phyloP scores from a whole-genome alignment of 2,888 invertebrate genomes.

The Argynnis bischoffii region DNA sequence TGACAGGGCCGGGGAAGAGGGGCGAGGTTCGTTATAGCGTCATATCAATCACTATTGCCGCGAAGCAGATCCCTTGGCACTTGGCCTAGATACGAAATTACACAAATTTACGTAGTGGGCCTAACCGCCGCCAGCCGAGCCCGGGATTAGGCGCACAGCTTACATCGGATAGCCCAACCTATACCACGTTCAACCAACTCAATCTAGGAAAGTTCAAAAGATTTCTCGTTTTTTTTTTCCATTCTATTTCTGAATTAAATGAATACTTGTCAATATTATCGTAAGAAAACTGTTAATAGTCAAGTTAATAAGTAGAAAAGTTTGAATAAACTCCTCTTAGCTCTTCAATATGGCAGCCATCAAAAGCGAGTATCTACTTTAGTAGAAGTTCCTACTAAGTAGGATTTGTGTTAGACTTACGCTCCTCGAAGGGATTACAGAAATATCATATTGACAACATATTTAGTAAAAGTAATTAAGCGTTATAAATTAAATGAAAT shows the following conservation, averaged over 20 bases:
- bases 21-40: conserved; percentile 66
- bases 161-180: conserved; percentile 63
- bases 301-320: conserved; percentile 78
- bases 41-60: conserved; percentile 80
- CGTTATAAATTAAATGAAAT: conserved; percentile 11
- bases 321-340: conserved; percentile 74
- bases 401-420: conserved; percentile 76
- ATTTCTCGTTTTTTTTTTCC: conserved; percentile 50
- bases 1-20: conserved; percentile 50
- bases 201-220: conserved; percentile 52
- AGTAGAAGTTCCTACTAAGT: conserved; percentile 75
- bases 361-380: conserved; percentile 77
- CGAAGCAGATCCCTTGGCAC: conserved; percentile 78
- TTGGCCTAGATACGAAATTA: conserved; percentile 81
- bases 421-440: conserved; percentile 71
- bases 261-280: conserved; percentile 53
- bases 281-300: conserved; percentile 71
- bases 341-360: conserved; percentile 75
- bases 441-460: conserved; percentile 68
- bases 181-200: conserved; percentile 64
- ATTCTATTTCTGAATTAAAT: conserved; percentile 51
- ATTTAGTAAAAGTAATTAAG: conserved; percentile 45
- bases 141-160: conserved; percentile 75
- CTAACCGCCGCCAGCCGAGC: conserved; percentile 68
- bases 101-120: conserved; percentile 79